phyloP scores from a whole-genome alignment of 2,888 invertebrate genomes.

The Amitus sp. region DNA sequence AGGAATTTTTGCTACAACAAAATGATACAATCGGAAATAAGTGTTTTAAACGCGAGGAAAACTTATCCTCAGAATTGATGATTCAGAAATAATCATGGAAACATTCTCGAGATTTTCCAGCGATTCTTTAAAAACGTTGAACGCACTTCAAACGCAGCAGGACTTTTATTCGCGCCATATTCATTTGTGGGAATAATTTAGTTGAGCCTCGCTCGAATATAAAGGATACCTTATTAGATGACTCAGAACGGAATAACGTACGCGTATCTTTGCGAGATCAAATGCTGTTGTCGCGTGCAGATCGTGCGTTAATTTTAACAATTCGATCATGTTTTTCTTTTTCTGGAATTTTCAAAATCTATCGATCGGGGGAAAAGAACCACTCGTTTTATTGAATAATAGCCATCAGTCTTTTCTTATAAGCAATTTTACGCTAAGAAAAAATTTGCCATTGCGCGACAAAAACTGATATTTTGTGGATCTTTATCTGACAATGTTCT shows the following conservation, averaged over 20 bases:
- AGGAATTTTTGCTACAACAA: too few species aligned
- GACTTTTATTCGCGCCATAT: not conserved
- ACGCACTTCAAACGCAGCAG: not conserved
- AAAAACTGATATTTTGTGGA: too few species aligned
- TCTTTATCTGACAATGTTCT: too few species aligned
- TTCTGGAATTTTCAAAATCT: not conserved
- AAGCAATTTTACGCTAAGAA: too few species aligned
- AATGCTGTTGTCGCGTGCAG: slow-evolving; percentile 6
- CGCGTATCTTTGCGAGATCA: slow-evolving; percentile 3
- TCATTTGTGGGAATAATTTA: slow-evolving; percentile 1
- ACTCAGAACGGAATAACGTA: slow-evolving; percentile 5
- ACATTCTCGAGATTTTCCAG: too few species aligned
- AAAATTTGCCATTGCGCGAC: too few species aligned
- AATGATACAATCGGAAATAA: too few species aligned
- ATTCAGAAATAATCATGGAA: too few species aligned
- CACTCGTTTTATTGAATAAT: not conserved
- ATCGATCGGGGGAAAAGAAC: not conserved
- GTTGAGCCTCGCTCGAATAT: not conserved
- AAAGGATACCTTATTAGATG: slow-evolving; percentile 1
- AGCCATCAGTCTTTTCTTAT: too few species aligned
- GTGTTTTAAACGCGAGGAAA: too few species aligned
- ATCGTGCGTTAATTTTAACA: slow-evolving; percentile 2
- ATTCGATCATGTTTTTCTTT: not conserved
- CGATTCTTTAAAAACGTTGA: not conserved
- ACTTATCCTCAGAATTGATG: too few species aligned